A percentile compares a stretch with the other conserved stretches of the same genome.
Evolutionary conservation across 1,140 invertebrate species (phyloP).

Genomic region (Calephelis nemesis): DNA sequence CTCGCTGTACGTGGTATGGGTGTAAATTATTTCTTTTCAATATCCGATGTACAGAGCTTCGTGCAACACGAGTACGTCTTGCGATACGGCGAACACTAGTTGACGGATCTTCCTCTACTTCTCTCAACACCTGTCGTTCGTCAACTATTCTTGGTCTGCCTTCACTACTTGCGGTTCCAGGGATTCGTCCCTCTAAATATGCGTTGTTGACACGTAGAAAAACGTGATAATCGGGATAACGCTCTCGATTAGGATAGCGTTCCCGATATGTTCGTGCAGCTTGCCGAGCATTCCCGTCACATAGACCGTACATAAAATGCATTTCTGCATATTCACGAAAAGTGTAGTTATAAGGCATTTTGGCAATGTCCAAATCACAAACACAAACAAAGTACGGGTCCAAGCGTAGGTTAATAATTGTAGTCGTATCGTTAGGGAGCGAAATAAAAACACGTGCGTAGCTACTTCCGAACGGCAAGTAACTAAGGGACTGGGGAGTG

Average conservation of each 20-base stretch:
- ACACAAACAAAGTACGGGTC: slow-evolving; percentile 18
- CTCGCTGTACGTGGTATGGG: slow-evolving; percentile 10
- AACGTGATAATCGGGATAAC: slow-evolving; percentile 12
- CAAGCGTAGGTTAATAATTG: slow-evolving; percentile 8
- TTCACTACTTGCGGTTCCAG: slow-evolving; percentile 2
- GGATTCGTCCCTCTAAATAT: not conserved
- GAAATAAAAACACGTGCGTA: no score
- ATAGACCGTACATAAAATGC: slow-evolving; percentile 19
- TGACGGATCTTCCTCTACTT: slow-evolving; percentile 18
- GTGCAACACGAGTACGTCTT: slow-evolving; percentile 21
- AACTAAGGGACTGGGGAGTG: no score
- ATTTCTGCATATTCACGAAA: slow-evolving; percentile 16
- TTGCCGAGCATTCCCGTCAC: slow-evolving; percentile 20
- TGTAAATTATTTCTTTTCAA: slow-evolving; percentile 3
- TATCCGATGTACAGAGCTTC: no score
- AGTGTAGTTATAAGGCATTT: slow-evolving; percentile 17
- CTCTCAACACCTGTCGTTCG: slow-evolving; percentile 10
- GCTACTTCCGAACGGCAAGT: no score
- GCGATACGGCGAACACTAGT: slow-evolving; percentile 21
- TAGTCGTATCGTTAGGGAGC: no score
- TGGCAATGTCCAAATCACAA: slow-evolving; percentile 8
- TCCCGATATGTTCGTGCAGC: slow-evolving; percentile 18
- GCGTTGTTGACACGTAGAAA: slow-evolving; percentile 1
- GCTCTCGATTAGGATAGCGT: not conserved
- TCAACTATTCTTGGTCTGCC: slow-evolving; percentile 8